A percentile compares a stretch with the other conserved stretches of the same genome.
Evolutionary conservation across 2,113 vertebrate genomes (phyloP).

Genomic region (Kobus ellipsiprymnus): DNA sequence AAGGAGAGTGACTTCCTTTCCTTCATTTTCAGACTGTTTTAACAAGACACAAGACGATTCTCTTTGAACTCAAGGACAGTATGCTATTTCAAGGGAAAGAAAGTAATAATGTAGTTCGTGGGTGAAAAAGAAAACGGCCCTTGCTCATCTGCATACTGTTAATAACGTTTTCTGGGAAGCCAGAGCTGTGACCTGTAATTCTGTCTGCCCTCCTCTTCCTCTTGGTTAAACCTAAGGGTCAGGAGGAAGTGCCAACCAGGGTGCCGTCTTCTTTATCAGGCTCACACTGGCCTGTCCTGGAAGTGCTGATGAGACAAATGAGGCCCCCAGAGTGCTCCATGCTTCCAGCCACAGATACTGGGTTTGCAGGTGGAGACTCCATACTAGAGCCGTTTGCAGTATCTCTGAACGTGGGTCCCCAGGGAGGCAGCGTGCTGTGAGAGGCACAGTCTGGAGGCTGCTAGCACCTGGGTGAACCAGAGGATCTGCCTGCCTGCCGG

Average conservation of each 20-base stretch:
- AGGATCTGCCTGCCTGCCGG: accelerated
- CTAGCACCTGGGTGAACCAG: accelerated
- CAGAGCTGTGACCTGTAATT: accelerated
- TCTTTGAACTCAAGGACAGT: not conserved
- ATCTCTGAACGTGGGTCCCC: not conserved
- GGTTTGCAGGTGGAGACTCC: accelerated
- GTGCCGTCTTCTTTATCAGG: accelerated
- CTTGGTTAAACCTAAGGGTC: not conserved
- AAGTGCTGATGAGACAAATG: accelerated
- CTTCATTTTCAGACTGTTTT: not conserved
- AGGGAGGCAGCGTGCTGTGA: accelerated
- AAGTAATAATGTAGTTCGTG: not conserved
- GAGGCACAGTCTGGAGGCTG: not conserved
- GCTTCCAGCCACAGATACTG: not conserved
- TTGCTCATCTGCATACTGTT: not conserved
- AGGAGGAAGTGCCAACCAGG: not conserved
- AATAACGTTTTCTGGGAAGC: accelerated
- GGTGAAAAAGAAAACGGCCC: not conserved
- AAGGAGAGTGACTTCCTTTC: not conserved
- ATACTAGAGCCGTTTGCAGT: accelerated
- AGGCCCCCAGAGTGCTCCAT: accelerated
- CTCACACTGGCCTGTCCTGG: accelerated
- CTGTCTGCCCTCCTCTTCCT: accelerated
- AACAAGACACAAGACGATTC: not conserved
- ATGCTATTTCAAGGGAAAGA: not conserved